phyloP scores from a whole-genome alignment of 2,888 invertebrate genomes.

The Drosophila atripex region DNA sequence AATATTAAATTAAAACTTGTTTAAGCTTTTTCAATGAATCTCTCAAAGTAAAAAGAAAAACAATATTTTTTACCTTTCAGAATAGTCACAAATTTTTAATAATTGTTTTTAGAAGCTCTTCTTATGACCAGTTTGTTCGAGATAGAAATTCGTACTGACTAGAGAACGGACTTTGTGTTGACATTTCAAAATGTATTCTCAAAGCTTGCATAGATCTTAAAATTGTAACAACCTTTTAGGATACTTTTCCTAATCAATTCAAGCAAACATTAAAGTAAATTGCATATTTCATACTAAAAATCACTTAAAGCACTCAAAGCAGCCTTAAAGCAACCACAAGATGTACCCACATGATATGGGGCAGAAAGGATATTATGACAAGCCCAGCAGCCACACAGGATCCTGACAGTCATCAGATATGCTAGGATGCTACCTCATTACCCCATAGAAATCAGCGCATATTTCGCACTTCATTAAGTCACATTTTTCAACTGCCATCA shows the following conservation, averaged over 20 bases:
- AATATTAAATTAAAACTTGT: too few relatives aligned
- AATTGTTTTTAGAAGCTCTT: neutral
- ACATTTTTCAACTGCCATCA: slow-evolving; percentile 59
- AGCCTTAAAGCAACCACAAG: slow-evolving; percentile 13
- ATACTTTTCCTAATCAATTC: too few relatives aligned
- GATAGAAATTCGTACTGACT: neutral
- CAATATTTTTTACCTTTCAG: neutral
- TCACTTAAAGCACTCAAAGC: neutral
- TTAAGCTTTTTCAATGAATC: too few relatives aligned
- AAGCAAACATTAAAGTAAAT: too few relatives aligned
- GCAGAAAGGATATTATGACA: slow-evolving; percentile 19
- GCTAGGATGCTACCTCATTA: slow-evolving; percentile 59
- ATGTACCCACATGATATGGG: slow-evolving; percentile 2
- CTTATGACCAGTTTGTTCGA: neutral
- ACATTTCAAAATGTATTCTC: neutral
- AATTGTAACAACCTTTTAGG: neutral
- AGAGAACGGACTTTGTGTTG: neutral
- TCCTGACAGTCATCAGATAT: slow-evolving; percentile 15
- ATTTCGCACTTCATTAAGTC: slow-evolving; percentile 74
- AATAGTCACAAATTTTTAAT: neutral
- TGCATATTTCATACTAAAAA: neutral
- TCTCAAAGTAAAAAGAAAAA: too few relatives aligned
- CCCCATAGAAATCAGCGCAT: slow-evolving; percentile 62
- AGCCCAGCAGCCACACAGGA: slow-evolving; percentile 15
- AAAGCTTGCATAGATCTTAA: neutral